Percentiles rank a stretch among this genome's conserved stretches.
These are phyloP conservation scores for Caenorhabditis sinica DNA, from an alignment of 2,888 invertebrate genomes.

Conservation along the genomic window DNA sequence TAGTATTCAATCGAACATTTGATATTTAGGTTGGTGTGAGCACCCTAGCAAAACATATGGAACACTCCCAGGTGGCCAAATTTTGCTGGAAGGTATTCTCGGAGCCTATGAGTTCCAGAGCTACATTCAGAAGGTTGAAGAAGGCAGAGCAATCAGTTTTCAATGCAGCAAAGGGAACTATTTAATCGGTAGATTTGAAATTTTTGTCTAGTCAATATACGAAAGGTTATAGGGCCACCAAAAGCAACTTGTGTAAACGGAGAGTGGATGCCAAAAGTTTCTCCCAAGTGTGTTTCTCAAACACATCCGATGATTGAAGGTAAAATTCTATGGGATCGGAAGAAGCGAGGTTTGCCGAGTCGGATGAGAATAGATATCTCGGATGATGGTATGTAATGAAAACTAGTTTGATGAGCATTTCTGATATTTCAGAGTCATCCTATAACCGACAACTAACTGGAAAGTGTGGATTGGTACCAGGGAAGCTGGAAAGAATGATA, in stretches of 20 bases:
- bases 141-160: conserved; percentile 83
- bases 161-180: conserved; percentile 83
- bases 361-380: conserved; percentile 6
- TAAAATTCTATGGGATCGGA: conserved; percentile 81
- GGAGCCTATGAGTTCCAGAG: conserved; percentile 85
- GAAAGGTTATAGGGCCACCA: conserved; percentile 80
- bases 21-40: conserved; percentile 80
- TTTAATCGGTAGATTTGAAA: conserved; percentile 81
- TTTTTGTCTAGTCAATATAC: not conserved
- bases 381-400: conserved; percentile 18
- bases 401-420: not conserved
- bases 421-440: not conserved
- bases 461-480: conserved; percentile 46
- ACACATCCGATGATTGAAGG: conserved; percentile 83
- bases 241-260: conserved; percentile 83
- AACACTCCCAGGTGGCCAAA: conserved; percentile 84
- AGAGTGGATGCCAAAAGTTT: conserved; percentile 81
- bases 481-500: conserved; percentile 57
- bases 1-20: not conserved
- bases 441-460: conserved; percentile 29
- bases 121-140: conserved; percentile 84
- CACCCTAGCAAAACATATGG: conserved; percentile 82
- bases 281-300: conserved; percentile 82
- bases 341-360: conserved; percentile 58
- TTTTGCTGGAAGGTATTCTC: conserved; percentile 84